Evolutionary conservation across 2,888 invertebrate genomes (phyloP), one percentile per base, ranked within the genome.

Genomic region (Sabatieria punctata): DNA sequence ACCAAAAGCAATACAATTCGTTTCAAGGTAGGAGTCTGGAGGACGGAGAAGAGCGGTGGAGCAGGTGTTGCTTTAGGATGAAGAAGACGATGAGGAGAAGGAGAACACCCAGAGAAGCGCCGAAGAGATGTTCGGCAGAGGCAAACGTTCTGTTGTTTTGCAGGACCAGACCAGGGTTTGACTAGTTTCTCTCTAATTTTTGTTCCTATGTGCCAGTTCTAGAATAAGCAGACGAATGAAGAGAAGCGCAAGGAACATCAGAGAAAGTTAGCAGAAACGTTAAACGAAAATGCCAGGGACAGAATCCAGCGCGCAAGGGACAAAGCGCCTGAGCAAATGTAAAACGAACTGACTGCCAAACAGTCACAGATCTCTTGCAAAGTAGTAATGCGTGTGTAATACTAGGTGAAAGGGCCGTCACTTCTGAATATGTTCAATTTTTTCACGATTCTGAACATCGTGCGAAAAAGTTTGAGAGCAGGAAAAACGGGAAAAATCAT

Each of bases 221-320:
- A 43, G 43, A 43, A 43, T 11, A 43, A 43, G 30, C 26, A 84
- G 56, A 88, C 89, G 13, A 82, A 89, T 0, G 97, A 99, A 66
- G 95, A 97, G 61, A 95, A 95, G 67, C 77, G 97, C 15, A 86
- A 88, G 57, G 80, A 85, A 61, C 91, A 95, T 72, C 97, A 99
- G 67, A 82, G 84, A 58, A 93, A 95, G 68, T 70, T 99, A 50
- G 88, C 88, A 0, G 77, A 79, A 48, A 77, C 79, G 50, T 71
- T 97, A 36, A 95, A 99, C 61, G 85, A 86, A 62, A 82, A 83
- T 51, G 97, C 97, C 0, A 80, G 82, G 57, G 85, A 85, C 59
- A 77, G 97, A 37, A 70, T 97, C 52, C 85, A 89, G 1, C 83
- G 85, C 59, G 82, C 85, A 65, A 68, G 66, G 47, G 66, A 65